Conservation (phyloP, 2,888 invertebrate species). For the Drosophila setosimentum region DNA sequence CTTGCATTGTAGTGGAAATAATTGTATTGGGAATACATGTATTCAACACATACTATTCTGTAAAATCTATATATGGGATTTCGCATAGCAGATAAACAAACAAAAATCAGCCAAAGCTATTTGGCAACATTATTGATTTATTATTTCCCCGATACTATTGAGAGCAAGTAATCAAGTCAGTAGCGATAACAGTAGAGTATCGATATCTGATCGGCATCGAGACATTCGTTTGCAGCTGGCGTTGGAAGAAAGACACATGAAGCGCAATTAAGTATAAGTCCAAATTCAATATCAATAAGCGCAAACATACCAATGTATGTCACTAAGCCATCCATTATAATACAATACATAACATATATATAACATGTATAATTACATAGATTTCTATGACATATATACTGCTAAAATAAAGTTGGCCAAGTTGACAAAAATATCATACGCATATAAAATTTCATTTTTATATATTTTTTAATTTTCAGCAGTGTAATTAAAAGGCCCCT, state of each 20-base stretch:
- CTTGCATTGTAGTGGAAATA: neutral
- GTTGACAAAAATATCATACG: neutral
- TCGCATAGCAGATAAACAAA: neutral
- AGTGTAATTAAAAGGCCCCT: neutral
- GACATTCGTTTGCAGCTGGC: too few relatives aligned
- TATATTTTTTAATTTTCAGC: neutral
- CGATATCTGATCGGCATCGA: too few relatives aligned
- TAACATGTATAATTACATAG: too few relatives aligned
- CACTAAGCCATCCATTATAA: too few relatives aligned
- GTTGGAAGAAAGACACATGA: neutral
- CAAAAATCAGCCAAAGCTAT: neutral
- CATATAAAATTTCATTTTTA: neutral
- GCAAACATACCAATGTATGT: neutral
- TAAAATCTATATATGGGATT: neutral
- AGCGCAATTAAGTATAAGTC: neutral
- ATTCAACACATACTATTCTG: neutral
- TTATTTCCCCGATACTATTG: too few relatives aligned
- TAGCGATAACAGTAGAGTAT: too few relatives aligned
- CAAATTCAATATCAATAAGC: neutral
- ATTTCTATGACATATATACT: too few relatives aligned
- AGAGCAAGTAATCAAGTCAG: too few relatives aligned
- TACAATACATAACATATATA: too few relatives aligned
- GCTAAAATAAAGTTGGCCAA: slow-evolving; percentile 5
- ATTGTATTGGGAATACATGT: neutral
- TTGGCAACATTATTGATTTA: too few relatives aligned